These are phyloP conservation scores for Rhinichthys osculus DNA, from an alignment of 2,797 vertebrate species.

Conservation along the genomic window DNA sequence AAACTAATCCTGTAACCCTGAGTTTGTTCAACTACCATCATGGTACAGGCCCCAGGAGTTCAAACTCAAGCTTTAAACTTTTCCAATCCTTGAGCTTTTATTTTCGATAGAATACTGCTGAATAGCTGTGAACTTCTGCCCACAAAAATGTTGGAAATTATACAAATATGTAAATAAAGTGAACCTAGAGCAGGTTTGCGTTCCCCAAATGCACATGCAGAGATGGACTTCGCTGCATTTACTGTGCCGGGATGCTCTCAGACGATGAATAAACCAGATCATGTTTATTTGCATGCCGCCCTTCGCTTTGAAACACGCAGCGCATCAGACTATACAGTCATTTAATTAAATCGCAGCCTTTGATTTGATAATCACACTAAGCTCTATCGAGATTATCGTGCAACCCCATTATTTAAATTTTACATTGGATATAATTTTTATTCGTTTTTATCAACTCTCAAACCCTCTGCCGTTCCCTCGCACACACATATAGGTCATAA, in stretches of 20 bases:
- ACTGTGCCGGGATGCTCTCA: background rate
- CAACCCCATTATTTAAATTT: background rate
- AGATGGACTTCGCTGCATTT: background rate
- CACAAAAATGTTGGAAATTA: background rate
- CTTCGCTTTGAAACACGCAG: background rate
- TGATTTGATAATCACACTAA: background rate
- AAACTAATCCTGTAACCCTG: too few relatives aligned
- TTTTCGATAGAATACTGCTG: background rate
- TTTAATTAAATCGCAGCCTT: background rate
- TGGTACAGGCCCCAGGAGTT: background rate
- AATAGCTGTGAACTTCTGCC: background rate
- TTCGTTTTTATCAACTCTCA: background rate
- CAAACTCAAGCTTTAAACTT: background rate
- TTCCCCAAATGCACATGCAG: background rate
- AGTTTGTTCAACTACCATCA: too few relatives aligned
- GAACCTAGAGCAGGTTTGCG: background rate
- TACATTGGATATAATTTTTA: background rate
- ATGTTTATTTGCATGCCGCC: background rate
- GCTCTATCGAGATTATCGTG: background rate
- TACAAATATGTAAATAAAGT: background rate
- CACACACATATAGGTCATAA: constrained; percentile 42
- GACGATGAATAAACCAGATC: background rate
- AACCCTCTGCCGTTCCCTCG: background rate
- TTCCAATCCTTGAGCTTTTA: background rate
- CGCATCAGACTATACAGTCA: too few relatives aligned